phyloP scores from a whole-genome alignment of 2,113 vertebrate genomes.

The Eulemur macaco region DNA sequence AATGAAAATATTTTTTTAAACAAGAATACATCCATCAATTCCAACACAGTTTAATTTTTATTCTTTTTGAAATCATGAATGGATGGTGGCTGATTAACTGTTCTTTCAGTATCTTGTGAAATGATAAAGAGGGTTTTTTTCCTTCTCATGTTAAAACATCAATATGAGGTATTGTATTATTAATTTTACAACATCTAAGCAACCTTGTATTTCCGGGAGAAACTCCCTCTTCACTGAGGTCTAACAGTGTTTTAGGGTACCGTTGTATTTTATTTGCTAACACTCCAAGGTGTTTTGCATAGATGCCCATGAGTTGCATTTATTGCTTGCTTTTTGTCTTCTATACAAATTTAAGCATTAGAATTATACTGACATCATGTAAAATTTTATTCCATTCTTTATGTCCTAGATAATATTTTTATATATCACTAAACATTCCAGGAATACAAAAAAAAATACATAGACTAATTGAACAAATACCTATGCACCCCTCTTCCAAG shows the following conservation, averaged over 20 bases:
- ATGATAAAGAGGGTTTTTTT: background rate
- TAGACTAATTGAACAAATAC: background rate
- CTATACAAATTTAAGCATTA: background rate
- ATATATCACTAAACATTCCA: background rate
- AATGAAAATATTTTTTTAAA: slow-evolving; percentile 26
- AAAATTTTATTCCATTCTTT: background rate
- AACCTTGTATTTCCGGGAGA: background rate
- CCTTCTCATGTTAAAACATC: background rate
- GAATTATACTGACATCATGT: background rate
- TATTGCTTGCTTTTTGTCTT: background rate
- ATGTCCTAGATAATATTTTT: background rate
- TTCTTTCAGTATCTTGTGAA: background rate
- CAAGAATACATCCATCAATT: background rate
- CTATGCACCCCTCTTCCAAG: background rate
- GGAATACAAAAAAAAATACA: background rate
- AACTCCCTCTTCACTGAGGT: background rate
- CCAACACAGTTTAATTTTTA: background rate
- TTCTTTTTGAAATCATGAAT: slow-evolving; percentile 1
- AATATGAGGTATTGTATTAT: background rate
- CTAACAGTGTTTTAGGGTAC: background rate
- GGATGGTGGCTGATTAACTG: background rate
- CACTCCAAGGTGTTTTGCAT: background rate
- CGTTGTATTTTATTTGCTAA: background rate
- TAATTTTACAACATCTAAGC: background rate
- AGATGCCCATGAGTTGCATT: background rate